Evolutionary conservation across 1,140 invertebrate species (phyloP), one percentile per base, ranked within the genome.

Genomic region (Grapholita molesta): DNA sequence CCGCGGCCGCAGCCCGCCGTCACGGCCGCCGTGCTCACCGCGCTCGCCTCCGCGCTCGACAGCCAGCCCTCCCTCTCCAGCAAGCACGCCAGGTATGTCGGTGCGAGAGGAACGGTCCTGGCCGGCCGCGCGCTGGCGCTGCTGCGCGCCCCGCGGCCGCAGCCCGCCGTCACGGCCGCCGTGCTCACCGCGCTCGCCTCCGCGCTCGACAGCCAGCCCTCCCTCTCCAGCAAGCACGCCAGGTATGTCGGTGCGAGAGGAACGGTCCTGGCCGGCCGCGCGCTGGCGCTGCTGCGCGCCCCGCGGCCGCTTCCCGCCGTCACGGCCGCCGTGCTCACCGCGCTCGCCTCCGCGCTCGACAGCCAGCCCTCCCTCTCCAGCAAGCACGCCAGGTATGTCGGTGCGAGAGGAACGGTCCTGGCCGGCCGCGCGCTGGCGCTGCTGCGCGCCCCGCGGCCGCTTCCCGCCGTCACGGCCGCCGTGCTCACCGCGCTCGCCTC

Each of bases 201-300:
- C 23, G 73, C 75, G 52, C 71, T 86, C 0, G 82, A 83, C 70
- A 77, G 77, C 25, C 77, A 79, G 53, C 75, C 74, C 32, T 70
- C 72, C 57, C 52, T 72, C 8, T 68, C 73, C 15, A 42, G 64
- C 21, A 67, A 28, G 30, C 73, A 67, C 28, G 77, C 73, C 48
- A 74, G 74, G 35, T 80, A 73, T 28, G 79, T 77, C 32, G 77
- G 73, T 7, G 66, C n/a, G n/a, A n/a, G n/a, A n/a, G n/a, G n/a
- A n/a, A n/a, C 92, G 18, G 88, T 90, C 42, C 80, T 92, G 4
- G 79, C 93, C 32, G 76, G 80, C 35, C 92, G 88, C 55, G 92
- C 90, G 78, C 89, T 92, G 73, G 67, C 78, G 25, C 73, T 88
- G 68, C 64, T 88, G 72, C 77, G 73, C 5, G 71, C 71, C 33